phyloP scores from a whole-genome alignment of 2,113 vertebrate species.

The Larimichthys polyactis region DNA sequence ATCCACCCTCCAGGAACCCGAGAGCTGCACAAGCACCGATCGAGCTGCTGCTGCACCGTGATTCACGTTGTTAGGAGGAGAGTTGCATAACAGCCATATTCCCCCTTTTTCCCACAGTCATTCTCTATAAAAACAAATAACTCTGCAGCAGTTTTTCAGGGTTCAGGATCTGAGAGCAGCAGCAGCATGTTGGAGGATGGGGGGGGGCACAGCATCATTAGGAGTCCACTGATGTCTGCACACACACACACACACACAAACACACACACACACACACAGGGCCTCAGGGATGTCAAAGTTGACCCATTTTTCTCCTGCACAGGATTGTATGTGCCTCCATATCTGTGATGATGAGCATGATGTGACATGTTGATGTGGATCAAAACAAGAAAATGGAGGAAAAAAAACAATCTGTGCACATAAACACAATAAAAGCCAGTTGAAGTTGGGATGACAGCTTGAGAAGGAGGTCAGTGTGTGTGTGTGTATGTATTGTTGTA shows the following conservation, averaged over 20 bases:
- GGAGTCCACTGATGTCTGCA: constrained; percentile 26
- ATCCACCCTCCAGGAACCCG: constrained; percentile 72
- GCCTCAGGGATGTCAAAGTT: constrained; percentile 45
- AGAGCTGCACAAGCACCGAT: constrained; percentile 70
- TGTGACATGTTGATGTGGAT: constrained; percentile 2
- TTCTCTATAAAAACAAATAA: constrained; percentile 34
- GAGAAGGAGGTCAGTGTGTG: constrained; percentile 70
- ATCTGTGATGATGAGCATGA: constrained; percentile 8
- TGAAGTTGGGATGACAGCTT: constrained; percentile 24
- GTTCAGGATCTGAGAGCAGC: constrained; percentile 10
- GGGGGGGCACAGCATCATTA: constrained; percentile 28
- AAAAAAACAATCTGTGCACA: neutral
- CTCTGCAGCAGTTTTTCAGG: constrained; percentile 31
- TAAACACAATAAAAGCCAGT: neutral
- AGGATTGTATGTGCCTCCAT: constrained; percentile 6
- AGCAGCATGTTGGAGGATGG: neutral
- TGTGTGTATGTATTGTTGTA: neutral
- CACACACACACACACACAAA: neutral
- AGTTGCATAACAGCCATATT: constrained; percentile 76
- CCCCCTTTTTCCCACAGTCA: constrained; percentile 23
- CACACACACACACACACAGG: neutral
- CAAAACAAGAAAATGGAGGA: neutral
- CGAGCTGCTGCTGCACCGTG: constrained; percentile 66
- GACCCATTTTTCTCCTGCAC: constrained; percentile 73
- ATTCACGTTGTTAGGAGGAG: constrained; percentile 72